Evolutionary conservation across 1,140 invertebrate species (phyloP), one percentile per base, ranked within the genome.

Genomic region (Caenorhabditis tropicalis): DNA sequence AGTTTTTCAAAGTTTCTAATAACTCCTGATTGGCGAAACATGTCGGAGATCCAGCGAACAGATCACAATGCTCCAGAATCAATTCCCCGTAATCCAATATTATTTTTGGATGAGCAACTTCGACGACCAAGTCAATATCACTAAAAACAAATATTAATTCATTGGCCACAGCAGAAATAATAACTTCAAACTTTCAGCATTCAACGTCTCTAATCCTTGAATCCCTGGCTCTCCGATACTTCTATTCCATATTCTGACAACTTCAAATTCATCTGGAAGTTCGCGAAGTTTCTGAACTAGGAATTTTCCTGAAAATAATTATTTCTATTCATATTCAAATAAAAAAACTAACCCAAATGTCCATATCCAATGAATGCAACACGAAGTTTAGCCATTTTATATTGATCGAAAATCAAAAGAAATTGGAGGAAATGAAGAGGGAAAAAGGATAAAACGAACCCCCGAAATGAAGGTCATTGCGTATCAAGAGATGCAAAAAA

Each of bases 101-200:
- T n/a, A 94, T 92, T 60, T 88, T 87, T 15, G 94, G 94, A 91
- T 94, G 93, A 36, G 93, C 93, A 0, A 94, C 94, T 90, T 94
- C 94, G 19, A 94, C 92, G 82, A 94, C 92, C 15, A 94, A 86
- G 86, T 94, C 93, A 39, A 93, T 91, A 19, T 91, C 87, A 80
- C 90, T 92, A 33, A 83, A 79, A 33, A 39, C 21, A 31, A 15
- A 51, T 6, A 49, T 60, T 70, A 31, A 3, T 3, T 48, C 29
- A 21, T 15, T 27, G 3, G 16, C 16, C 27, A 1, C 39, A 53
- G 15, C 33, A 24, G 24, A 79, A 27, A 60, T 29, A 83, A 70
- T 56, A 82, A 92, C 92, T 27, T 91, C 7, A 94, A 86, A 81
- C 92, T 88, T 58, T 91, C 87, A 19, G 92, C 87, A 24, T 91